phyloP scores from a whole-genome alignment of 2,888 invertebrate species.

The Andrena hattorfiana region DNA sequence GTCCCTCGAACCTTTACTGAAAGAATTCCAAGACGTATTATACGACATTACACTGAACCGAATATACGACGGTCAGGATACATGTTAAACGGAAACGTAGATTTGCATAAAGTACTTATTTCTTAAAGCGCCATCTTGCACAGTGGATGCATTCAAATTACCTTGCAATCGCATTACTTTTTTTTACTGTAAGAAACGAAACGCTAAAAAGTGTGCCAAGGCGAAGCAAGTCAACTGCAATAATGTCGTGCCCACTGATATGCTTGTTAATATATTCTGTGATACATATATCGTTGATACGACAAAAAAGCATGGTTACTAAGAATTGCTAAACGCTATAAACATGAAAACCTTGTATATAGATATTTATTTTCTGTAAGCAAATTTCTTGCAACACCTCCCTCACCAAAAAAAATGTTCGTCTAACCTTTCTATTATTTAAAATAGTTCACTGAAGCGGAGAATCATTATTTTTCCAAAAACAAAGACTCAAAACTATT shows the following conservation, averaged over 20 bases:
- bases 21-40: too few species aligned
- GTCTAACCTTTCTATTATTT: too few species aligned
- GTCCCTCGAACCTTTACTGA: too few species aligned
- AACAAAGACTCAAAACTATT: too few species aligned
- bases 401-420: too few species aligned
- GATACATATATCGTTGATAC: neutral
- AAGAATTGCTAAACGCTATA: too few species aligned
- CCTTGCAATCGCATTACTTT: slow-evolving; percentile 34
- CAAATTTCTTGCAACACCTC: too few species aligned
- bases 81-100: slow-evolving; percentile 10
- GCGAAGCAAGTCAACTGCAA: slow-evolving; percentile 33
- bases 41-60: neutral
- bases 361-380: too few species aligned
- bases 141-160: neutral
- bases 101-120: slow-evolving; percentile 39
- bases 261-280: slow-evolving; percentile 11
- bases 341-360: too few species aligned
- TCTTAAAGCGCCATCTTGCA: slow-evolving; percentile 19
- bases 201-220: slow-evolving; percentile 49
- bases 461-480: too few species aligned
- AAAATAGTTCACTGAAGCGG: too few species aligned
- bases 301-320: neutral
- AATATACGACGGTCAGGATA: slow-evolving; percentile 16
- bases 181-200: slow-evolving; percentile 12
- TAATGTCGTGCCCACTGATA: slow-evolving; percentile 11